A percentile compares a stretch with the other conserved stretches of the same genome.
Evolutionary conservation across 2,797 vertebrate genomes (phyloP).

Genomic region (Malacoctenus gilli): DNA sequence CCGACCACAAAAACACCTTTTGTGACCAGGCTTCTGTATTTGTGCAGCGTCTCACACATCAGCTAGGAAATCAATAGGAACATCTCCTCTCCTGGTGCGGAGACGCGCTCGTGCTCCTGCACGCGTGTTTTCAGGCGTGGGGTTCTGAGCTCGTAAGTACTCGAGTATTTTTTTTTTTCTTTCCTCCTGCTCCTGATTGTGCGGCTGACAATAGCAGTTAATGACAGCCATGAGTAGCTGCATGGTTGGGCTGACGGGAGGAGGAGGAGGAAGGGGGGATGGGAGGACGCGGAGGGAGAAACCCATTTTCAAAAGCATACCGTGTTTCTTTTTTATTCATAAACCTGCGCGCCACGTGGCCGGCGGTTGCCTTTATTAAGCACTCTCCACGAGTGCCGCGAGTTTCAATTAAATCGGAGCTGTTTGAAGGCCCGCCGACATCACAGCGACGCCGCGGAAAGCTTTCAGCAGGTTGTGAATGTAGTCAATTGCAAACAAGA

Average conservation of each 20-base stretch:
- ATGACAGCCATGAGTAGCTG: slow-evolving; percentile 71
- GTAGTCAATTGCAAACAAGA: slow-evolving; percentile 77
- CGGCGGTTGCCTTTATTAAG: slow-evolving; percentile 61
- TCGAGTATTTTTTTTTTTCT: slow-evolving; percentile 44
- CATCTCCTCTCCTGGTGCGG: slow-evolving; percentile 57
- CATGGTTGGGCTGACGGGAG: slow-evolving; percentile 47
- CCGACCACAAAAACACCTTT: slow-evolving; percentile 72
- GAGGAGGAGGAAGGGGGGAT: slow-evolving; percentile 58
- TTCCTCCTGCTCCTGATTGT: slow-evolving; percentile 69
- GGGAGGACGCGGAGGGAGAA: slow-evolving; percentile 27
- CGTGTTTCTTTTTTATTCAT: slow-evolving; percentile 73
- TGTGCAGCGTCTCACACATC: slow-evolving; percentile 70
- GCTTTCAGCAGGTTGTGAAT: slow-evolving; percentile 78
- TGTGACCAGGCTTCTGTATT: slow-evolving; percentile 46
- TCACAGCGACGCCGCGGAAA: slow-evolving; percentile 74
- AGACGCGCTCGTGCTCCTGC: slow-evolving; percentile 14
- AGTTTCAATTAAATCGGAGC: slow-evolving; percentile 76
- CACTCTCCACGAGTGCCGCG: slow-evolving; percentile 54
- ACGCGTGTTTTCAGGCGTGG: slow-evolving; percentile 21
- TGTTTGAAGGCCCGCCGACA: slow-evolving; percentile 63
- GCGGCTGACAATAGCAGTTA: slow-evolving; percentile 77
- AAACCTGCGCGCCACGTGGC: slow-evolving; percentile 54
- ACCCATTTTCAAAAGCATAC: slow-evolving; percentile 62
- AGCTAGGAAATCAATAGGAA: slow-evolving; percentile 77
- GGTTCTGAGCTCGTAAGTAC: slow-evolving; percentile 72